phyloP scores from a whole-genome alignment of 1,140 invertebrate genomes.

The Drosophila kurseongensis region DNA sequence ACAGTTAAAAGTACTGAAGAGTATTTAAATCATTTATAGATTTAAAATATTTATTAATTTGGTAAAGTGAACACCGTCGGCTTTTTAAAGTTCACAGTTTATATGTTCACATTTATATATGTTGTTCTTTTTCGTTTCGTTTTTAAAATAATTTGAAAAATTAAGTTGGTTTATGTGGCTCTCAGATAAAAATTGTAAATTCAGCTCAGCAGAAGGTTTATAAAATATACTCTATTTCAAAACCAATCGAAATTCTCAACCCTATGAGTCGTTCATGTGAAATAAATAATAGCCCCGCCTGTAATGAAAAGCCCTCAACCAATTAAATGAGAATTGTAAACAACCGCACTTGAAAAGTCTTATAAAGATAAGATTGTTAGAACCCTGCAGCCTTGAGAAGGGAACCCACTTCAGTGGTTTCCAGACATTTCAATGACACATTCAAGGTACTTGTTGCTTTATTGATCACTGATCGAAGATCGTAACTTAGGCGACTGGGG shows the following conservation, averaged over 20 bases:
- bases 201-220: too few relatives aligned
- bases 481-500: slow-evolving; percentile 84
- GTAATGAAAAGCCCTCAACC: background rate
- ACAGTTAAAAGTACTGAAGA: too few relatives aligned
- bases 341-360: background rate
- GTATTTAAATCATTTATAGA: too few relatives aligned
- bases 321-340: background rate
- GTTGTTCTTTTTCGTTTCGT: background rate
- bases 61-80: too few relatives aligned
- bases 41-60: too few relatives aligned
- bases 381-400: background rate
- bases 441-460: slow-evolving; percentile 9
- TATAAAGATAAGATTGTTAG: slow-evolving; percentile 18
- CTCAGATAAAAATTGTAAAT: too few relatives aligned
- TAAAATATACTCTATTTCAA: background rate
- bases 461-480: slow-evolving; percentile 8
- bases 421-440: background rate
- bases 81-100: too few relatives aligned
- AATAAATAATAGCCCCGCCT: slow-evolving; percentile 3
- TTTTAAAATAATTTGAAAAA: background rate
- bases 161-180: too few relatives aligned
- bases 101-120: too few relatives aligned
- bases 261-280: background rate
- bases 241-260: background rate
- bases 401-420: background rate